phyloP scores from a whole-genome alignment of 2,797 vertebrate species.

The Gymnothorax javanicus region DNA sequence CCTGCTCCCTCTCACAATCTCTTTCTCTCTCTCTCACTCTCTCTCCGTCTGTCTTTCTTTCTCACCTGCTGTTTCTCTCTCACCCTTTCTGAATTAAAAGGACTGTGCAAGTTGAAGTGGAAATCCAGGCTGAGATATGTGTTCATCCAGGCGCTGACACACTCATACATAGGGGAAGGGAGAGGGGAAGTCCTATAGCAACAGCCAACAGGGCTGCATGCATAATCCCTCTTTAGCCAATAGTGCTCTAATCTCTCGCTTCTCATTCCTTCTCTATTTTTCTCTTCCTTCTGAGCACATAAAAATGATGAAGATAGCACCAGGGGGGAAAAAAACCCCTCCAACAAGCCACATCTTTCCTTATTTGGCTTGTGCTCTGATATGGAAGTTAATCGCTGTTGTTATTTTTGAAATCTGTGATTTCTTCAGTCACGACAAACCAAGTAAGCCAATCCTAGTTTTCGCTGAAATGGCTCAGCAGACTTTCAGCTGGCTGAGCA shows the following conservation, averaged over 20 bases:
- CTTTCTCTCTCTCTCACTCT: slow-evolving; percentile 1
- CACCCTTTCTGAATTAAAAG: slow-evolving; percentile 25
- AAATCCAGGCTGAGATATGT: background rate
- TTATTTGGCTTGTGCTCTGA: background rate
- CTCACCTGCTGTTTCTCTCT: background rate
- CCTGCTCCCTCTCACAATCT: background rate
- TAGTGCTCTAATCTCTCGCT: slow-evolving; percentile 43
- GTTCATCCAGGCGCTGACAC: background rate
- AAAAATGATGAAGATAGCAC: background rate
- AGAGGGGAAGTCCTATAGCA: slow-evolving; percentile 15
- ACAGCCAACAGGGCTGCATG: slow-evolving; percentile 38
- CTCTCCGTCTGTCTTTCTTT: slow-evolving; percentile 32
- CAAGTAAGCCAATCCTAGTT: background rate
- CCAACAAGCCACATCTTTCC: background rate
- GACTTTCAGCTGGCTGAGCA: background rate
- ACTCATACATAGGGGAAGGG: slow-evolving; percentile 3
- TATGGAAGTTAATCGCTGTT: background rate
- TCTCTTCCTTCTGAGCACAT: slow-evolving; percentile 21
- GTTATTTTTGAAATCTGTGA: background rate
- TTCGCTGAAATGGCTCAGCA: background rate
- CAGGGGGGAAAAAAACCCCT: background rate
- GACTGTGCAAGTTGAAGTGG: slow-evolving; percentile 34
- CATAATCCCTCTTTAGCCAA: slow-evolving; percentile 53
- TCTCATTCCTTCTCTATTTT: slow-evolving; percentile 24
- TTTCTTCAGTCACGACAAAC: background rate